phyloP scores from a whole-genome alignment of 2,888 invertebrate genomes.

The Rhopalosiphum nymphaeae region DNA sequence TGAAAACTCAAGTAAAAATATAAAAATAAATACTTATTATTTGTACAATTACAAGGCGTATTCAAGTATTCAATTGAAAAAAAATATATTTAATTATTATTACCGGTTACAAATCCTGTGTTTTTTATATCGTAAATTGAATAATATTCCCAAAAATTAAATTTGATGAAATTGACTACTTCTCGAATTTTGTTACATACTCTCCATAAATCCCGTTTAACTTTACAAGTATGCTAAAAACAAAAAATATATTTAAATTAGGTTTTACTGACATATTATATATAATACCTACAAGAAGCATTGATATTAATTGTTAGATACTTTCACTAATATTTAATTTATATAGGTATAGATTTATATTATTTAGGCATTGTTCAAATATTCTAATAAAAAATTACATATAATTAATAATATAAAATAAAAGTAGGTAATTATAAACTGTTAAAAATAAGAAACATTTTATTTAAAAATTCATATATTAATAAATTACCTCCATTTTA shows the following conservation, averaged over 20 bases:
- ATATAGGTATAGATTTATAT: too few species aligned
- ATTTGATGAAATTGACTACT: slow-evolving; percentile 30
- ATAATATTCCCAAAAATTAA: slow-evolving; percentile 45
- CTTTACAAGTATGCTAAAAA: background rate
- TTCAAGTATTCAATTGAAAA: background rate
- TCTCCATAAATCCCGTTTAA: slow-evolving; percentile 10
- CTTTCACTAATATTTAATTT: too few species aligned
- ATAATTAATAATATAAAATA: too few species aligned
- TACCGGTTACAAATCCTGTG: background rate
- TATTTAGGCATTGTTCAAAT: background rate
- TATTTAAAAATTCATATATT: background rate
- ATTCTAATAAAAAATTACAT: background rate
- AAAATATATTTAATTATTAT: background rate
- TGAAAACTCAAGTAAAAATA: background rate
- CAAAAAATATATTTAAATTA: background rate
- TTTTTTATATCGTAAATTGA: slow-evolving; percentile 4
- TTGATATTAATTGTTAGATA: too few species aligned
- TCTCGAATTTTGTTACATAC: slow-evolving; percentile 27
- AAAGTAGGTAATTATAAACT: background rate
- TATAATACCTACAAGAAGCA: too few species aligned
- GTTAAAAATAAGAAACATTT: too few species aligned
- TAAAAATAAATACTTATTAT: background rate
- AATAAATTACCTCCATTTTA: background rate
- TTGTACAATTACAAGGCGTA: background rate
- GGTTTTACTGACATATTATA: background rate